Conservation (phyloP, 2,888 invertebrate genomes). For the Biston betularia region DNA sequence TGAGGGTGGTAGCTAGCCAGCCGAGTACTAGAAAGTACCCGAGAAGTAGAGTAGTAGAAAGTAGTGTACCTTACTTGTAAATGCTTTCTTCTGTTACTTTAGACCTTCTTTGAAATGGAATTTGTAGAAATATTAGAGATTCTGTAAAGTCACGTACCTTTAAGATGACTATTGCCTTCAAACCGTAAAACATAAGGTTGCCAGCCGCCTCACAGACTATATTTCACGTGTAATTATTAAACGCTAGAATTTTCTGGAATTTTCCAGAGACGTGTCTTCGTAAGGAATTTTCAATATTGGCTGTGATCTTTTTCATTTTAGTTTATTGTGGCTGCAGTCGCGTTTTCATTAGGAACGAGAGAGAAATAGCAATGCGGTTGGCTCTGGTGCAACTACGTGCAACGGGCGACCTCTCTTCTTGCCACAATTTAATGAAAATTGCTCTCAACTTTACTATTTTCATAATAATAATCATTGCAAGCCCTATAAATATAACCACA, state of each 20-base stretch:
- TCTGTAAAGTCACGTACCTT: slow-evolving; percentile 13
- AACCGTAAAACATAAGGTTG: slow-evolving; percentile 10
- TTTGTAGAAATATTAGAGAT: slow-evolving; percentile 2
- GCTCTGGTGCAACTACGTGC: slow-evolving; percentile 5
- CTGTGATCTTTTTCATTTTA: slow-evolving; percentile 30
- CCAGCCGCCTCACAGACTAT: slow-evolving; percentile 6
- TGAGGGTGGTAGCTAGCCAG: no score
- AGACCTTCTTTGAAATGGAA: background rate
- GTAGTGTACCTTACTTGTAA: background rate
- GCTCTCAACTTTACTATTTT: no score
- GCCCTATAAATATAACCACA: background rate
- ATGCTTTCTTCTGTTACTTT: background rate
- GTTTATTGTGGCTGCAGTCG: slow-evolving; percentile 28
- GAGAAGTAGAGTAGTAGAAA: no score
- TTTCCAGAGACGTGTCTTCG: slow-evolving; percentile 19
- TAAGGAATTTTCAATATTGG: slow-evolving; percentile 30
- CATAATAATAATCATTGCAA: no score
- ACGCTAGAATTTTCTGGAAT: slow-evolving; percentile 14
- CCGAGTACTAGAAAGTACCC: no score
- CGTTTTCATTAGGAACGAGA: slow-evolving; percentile 27
- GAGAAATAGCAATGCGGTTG: slow-evolving; percentile 24
- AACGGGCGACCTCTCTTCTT: background rate
- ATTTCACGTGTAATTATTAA: slow-evolving; percentile 29
- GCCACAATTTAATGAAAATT: slow-evolving; percentile 2
- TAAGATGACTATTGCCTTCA: slow-evolving; percentile 3